A percentile compares a stretch with the other conserved stretches of the same genome.
Conservation (phyloP, 30 jellyfish, hydroid and myxozoan species). For the Turritopsis dohrnii region DNA sequence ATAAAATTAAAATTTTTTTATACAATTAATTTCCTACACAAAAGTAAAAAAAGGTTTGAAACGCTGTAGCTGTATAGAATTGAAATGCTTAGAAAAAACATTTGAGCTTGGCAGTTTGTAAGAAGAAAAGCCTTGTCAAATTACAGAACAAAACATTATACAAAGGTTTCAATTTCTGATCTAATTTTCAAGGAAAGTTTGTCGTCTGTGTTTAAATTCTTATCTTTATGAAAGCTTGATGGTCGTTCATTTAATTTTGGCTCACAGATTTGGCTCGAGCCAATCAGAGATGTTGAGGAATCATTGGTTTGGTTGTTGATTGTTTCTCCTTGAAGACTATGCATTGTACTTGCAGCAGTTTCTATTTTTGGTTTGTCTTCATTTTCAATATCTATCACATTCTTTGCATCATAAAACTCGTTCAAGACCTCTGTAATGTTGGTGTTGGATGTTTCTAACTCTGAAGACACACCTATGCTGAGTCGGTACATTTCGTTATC, state of each 20-base stretch:
- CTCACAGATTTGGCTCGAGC: not conserved
- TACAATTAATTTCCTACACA: not conserved
- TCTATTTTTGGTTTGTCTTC: not conserved
- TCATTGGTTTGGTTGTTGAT: not conserved
- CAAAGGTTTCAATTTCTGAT: not conserved
- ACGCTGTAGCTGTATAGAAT: not conserved
- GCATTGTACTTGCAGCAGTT: not conserved
- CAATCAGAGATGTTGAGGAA: not conserved
- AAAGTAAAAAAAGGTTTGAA: not conserved
- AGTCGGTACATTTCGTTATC: conserved; percentile 13
- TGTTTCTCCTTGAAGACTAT: not conserved
- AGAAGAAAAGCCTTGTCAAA: no score
- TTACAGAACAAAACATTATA: not conserved
- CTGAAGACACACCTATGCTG: not conserved
- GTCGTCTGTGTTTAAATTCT: not conserved
- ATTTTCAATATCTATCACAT: not conserved
- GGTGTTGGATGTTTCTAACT: not conserved
- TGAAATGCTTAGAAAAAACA: not conserved
- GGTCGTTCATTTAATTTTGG: not conserved
- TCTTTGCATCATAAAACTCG: not conserved
- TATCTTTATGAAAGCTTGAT: not conserved
- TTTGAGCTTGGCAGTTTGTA: not conserved
- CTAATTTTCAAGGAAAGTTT: not conserved
- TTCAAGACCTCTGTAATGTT: not conserved
- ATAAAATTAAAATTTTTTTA: no score